Evolutionary conservation across 2,888 invertebrate species (phyloP), one percentile per base, ranked within the genome.

Genomic region (Eupelmus urozonus): DNA sequence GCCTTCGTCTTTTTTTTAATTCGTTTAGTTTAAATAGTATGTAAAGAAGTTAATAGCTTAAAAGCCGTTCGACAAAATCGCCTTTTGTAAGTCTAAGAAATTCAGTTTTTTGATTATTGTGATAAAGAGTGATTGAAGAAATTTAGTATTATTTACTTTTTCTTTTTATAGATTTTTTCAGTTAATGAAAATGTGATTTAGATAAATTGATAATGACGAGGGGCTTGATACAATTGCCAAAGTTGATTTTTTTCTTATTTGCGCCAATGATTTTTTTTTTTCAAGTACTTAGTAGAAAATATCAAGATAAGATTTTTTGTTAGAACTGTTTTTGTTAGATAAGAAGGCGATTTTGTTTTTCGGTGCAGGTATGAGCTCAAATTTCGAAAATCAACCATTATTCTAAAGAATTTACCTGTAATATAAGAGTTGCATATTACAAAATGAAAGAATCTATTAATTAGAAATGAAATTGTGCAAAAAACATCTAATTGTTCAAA

Each of bases 271-370:
- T 34, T 34, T 9, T 34, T 49, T 49, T 49, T 53, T 53, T 53
- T 34, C 55, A 45, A 29, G 63, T 65, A 74, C 55, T 57, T 74
- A 65, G 13, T 76, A 62, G 53, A 69, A 76, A n/a, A n/a, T 59
- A 66, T 49, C 20, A 9, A 42, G 42, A 42, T 59, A 72, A 65
- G 40, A 57, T 70, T 77, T n/a, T n/a, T 62, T 59, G 29, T 42
- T 13, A 20, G 42, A 59, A 71, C 66, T 72, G 51, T 51, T 59
- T 76, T 71, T 77, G 57, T 51, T 53, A 51, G 51, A 76, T 62
- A 60, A 20, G 62, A 42, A 69, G 69, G 75, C 69, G 75, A 76
- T 76, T 76, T 76, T 62, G 42, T 55, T 9, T 53, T 27, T 55
- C 20, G 20, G 20, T 20, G 40, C 1, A 25, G 23, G 51, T 51